Evolutionary conservation across 2,888 invertebrate species (phyloP), one percentile per base, ranked within the genome.

Genomic region (Drosophila vallismaia): DNA sequence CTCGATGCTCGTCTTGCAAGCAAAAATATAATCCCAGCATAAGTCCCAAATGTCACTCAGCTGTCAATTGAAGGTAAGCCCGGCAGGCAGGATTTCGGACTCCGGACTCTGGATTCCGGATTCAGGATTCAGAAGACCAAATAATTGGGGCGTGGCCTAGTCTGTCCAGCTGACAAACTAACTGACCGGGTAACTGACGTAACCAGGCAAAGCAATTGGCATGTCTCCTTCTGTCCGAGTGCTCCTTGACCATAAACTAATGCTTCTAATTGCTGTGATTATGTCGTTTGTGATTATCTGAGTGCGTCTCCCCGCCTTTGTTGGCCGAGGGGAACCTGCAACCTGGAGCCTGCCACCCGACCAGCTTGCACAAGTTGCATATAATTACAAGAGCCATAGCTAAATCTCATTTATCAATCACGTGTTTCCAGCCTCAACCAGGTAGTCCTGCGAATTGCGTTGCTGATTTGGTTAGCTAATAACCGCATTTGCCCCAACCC

Each of bases 321-420:
- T 24, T 5, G 29, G n/a, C 10, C 42, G 19, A 14, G 36, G 26
- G 54, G 12, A 52, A 19, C 24, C 19, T 19, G 19, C 19, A 14
- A 14, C 14, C 14, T 14, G 14, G 14, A 14, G 14, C 14, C 14
- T 19, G 19, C 19, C 1, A 19, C 19, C 45, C 36, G 29, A 33
- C 40, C 36, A 10, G 60, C 33, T 40, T 44, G 66, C 63, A 58
- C 38, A 46, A 55, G 64, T 49, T 73, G 84, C 77, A 77, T 82
- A 71, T 77, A 79, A 79, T 85, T 82, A 79, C 78, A 54, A 52
- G 52, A 56, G 57, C 54, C 49, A 72, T 77, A 63, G 70, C 73
- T 63, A 75, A 87, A 79, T 85, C 82, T 79, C 77, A 79, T 85
- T 82, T 80, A 73, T 69, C 80, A 86, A 85, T 77, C 75, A 82